phyloP scores from a whole-genome alignment of 2,113 vertebrate genomes.

The Brachyhypopomus occidentalis region DNA sequence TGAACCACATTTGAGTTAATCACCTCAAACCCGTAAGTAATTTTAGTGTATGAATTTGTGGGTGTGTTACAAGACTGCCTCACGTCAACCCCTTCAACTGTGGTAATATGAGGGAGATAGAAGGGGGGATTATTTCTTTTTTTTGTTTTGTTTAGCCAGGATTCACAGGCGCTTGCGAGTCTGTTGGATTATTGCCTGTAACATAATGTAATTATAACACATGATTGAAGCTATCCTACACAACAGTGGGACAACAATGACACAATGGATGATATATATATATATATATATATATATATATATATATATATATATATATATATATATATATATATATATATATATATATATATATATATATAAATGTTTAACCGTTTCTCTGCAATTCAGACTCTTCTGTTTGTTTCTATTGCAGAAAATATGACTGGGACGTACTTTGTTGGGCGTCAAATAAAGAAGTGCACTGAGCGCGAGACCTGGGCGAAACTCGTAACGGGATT shows the following conservation, averaged over 20 bases:
- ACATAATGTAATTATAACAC: conserved; percentile 13
- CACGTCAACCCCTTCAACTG: conserved; percentile 9
- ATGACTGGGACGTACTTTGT: conserved; percentile 73
- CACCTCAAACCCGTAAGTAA: conserved; percentile 1
- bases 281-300: too few relatives aligned
- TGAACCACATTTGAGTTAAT: conserved; percentile 9
- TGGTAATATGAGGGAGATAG: conserved; percentile 25
- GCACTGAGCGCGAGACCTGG: conserved; percentile 70
- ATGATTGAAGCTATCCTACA: conserved; percentile 12
- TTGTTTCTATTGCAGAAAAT: conserved; percentile 73
- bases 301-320: too few relatives aligned
- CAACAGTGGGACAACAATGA: conserved; percentile 17
- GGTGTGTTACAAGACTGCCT: conserved; percentile 22
- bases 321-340: too few relatives aligned
- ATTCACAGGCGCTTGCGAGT: neutral
- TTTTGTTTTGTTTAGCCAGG: conserved; percentile 18
- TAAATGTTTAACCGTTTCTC: conserved; percentile 6
- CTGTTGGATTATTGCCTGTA: neutral
- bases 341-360: too few relatives aligned
- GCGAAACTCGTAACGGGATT: conserved; percentile 78
- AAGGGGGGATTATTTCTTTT: conserved; percentile 20
- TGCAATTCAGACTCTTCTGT: conserved; percentile 54
- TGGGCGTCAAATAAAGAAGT: conserved; percentile 67
- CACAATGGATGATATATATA: conserved; percentile 12
- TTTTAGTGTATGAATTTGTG: conserved; percentile 28